Evolutionary conservation across 2,888 invertebrate species (phyloP), one percentile per base, ranked within the genome.

Genomic region (Ormyrus pomaceus): DNA sequence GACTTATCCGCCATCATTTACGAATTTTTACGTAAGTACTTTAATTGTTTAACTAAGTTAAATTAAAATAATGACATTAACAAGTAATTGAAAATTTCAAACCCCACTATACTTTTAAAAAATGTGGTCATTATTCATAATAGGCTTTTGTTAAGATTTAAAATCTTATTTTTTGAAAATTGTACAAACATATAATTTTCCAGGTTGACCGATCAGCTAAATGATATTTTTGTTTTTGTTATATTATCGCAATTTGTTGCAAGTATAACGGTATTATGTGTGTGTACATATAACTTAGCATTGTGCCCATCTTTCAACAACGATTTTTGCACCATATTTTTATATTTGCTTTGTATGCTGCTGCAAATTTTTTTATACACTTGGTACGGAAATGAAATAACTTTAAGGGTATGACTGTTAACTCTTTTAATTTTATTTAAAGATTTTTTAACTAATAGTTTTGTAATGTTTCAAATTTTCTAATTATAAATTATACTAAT

Each of bases 301-400:
- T 68, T 82, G 68, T 62, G 82, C 64, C 1, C 71, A 45, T 62
- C 80, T 72, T 64, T 79, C 6, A 82, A 64, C 6, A 82, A 64
- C 13, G 82, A 81, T n/a, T 85, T 84, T 68, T 34, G 82, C 8
- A 75, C 81, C 0, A 77, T 85, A n/a, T 34, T 77, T 5, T 64
- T 84, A 8, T 85, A 82, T 59, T 19, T 83, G 6, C 56, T 13
- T 34, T 83, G 83, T 19, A 84, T 85, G 83, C 58, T 86, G 11
- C 76, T 84, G n/a, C 88, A 88, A 82, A 84, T 87, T 19, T 88
- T 85, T 73, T 70, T 86, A 5, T 84, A 85, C 45, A 87, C 87
- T n/a, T 87, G 85, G 84, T 86, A 85, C 46, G 88, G 87, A 66
- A 86, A 86, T 75, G 84, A 87, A 82, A 81, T 85, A 7, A 84